Percentiles rank a stretch among this genome's conserved stretches.
Evolutionary conservation across 2,113 vertebrate species (phyloP).

Genomic region (Haemorhous mexicanus): DNA sequence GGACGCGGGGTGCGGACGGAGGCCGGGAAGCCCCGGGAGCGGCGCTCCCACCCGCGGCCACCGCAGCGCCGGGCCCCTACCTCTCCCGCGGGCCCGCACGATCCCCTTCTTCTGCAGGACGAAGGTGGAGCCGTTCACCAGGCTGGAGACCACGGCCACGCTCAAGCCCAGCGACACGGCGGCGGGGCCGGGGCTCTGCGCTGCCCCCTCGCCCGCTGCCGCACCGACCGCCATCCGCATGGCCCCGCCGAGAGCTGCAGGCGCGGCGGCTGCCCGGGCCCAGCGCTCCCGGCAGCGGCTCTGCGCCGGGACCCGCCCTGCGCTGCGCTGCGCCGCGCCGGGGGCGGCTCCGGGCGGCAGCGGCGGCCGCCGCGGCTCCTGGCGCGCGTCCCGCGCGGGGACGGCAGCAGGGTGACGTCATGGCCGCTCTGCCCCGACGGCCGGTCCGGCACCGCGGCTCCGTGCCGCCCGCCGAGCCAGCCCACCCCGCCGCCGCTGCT

Average conservation of each 20-base stretch:
- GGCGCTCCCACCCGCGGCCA: not conserved
- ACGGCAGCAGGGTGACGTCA: not conserved
- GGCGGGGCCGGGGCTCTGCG: constrained; percentile 67
- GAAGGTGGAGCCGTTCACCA: constrained; percentile 94
- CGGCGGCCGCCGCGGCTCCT: not conserved
- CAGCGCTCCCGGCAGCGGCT: constrained; percentile 39
- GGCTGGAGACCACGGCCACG: constrained; percentile 88
- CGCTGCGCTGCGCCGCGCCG: too few relatives aligned
- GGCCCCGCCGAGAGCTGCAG: not conserved
- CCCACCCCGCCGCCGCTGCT: not conserved
- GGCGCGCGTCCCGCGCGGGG: not conserved
- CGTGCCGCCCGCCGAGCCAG: not conserved
- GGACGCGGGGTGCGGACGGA: not conserved
- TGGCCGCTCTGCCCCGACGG: not conserved
- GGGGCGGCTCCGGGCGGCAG: too few relatives aligned
- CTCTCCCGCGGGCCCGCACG: constrained; percentile 83
- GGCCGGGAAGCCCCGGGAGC: not conserved
- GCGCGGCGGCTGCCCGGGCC: not conserved
- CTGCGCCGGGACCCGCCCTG: not conserved
- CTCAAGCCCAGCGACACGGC: constrained; percentile 77
- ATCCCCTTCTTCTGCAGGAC: constrained; percentile 95
- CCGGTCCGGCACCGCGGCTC: not conserved
- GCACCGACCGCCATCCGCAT: constrained; percentile 35
- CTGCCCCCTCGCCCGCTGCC: constrained; percentile 8
- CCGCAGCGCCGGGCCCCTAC: constrained; percentile 60